Base-by-base conservation (phyloP, 1,140 invertebrate species). In the Marisa cornuarietis region DNA sequence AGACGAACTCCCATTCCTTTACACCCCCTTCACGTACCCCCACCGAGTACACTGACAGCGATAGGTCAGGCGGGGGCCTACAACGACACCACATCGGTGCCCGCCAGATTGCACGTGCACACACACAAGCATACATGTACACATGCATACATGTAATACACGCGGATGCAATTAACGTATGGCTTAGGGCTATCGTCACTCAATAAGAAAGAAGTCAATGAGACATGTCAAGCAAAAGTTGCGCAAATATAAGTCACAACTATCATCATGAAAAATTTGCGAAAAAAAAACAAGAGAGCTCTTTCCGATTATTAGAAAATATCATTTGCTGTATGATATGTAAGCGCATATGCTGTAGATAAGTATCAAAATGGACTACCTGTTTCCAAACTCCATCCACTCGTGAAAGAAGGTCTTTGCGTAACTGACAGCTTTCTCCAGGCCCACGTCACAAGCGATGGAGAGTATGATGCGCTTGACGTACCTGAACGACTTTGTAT, bases 1-100 rank as follows among this genome's bases (percentile, higher is more conserved):
- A 89, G 0, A 88, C 85, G 63, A 85, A 84, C 66, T 89, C 86
- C 88, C 88, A 89, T 73, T 89, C 88, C 26, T 83, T 83, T 5
- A 84, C 83, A 11, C 85, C 85, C 0, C 88, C 88, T 68, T 90
- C 86, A 65, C 85, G 66, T 18, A 90, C 83, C 0, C 88, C 88
- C 7, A 89, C 86, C 13, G 87, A 83, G 71, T 88, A 89, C 31
- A 90, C 86, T 0, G 88, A 78, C 65, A 86, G 76, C 0, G 88
- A 85, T 68, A 85, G 85, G 66, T 89, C 86, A 16, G 86, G 81
- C 7, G 85, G 84, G 4, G 85, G 82, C 66, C 88, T 90, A 73
- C 71, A 61, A 20, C 14, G 22, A 22, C 13, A 18, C 14, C 65
- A 68, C 65, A 68, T 31, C 7, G n/a, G 1, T 31, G 11, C 65